These are phyloP conservation scores for Papilio dardanus DNA, from an alignment of 1,140 invertebrate genomes.

Conservation along the genomic window DNA sequence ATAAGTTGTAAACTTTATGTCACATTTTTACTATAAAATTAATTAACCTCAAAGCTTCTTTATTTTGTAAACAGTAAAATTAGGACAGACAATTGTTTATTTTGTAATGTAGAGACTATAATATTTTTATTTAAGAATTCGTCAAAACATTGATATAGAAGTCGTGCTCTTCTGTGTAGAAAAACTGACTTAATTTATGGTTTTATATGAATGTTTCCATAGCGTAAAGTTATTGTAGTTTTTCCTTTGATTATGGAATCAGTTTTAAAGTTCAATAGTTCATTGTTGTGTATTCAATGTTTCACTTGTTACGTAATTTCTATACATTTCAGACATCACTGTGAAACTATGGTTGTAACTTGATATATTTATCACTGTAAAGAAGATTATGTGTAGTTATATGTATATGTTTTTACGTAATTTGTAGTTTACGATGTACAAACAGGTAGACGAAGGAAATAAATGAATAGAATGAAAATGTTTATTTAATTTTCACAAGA, in stretches of 20 bases:
- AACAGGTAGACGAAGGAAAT: conserved; percentile 73
- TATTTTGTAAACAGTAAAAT: not conserved
- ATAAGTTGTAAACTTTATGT: no score
- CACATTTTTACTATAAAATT: no score
- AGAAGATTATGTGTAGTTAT: conserved; percentile 73
- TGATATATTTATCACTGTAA: conserved; percentile 72
- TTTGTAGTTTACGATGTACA: conserved; percentile 76
- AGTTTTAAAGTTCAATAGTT: conserved; percentile 23
- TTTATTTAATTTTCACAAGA: conserved; percentile 20
- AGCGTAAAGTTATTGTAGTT: not conserved
- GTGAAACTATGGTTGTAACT: conserved; percentile 80
- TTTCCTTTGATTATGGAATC: not conserved
- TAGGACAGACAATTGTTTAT: no score
- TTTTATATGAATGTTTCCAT: not conserved
- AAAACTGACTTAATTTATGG: no score
- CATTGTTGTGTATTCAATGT: conserved; percentile 45
- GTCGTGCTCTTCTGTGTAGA: not conserved
- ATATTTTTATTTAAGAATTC: no score
- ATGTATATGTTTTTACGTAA: conserved; percentile 81
- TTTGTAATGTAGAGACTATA: no score
- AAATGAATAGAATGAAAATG: conserved; percentile 67
- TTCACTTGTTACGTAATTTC: conserved; percentile 45
- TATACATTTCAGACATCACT: conserved; percentile 63
- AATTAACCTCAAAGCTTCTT: not conserved
- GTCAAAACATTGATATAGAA: not conserved